Conservation (phyloP, 2,888 invertebrate genomes). For the Habroteleia sp. region DNA sequence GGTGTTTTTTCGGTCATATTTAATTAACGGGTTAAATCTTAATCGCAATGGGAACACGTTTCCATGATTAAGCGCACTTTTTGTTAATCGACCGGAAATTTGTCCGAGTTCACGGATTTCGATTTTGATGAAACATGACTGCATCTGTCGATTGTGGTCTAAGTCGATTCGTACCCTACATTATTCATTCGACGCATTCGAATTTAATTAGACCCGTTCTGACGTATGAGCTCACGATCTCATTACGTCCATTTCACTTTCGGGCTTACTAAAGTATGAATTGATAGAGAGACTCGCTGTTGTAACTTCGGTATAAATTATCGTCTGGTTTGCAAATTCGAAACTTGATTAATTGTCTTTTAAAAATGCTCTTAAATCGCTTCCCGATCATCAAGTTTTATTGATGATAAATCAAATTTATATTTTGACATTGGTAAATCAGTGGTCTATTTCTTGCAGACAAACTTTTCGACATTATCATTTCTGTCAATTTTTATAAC, state of each 20-base stretch:
- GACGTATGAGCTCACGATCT: conserved; percentile 43
- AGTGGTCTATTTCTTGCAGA: too few relatives aligned
- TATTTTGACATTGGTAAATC: too few relatives aligned
- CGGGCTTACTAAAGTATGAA: conserved; percentile 25
- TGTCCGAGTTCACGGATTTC: neutral
- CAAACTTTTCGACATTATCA: too few relatives aligned
- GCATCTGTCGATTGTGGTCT: conserved; percentile 31
- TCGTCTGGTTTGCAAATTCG: neutral
- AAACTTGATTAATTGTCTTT: conserved; percentile 2
- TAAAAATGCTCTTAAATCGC: conserved; percentile 4
- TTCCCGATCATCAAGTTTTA: too few relatives aligned
- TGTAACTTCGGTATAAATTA: conserved; percentile 27
- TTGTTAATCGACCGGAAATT: conserved; percentile 6
- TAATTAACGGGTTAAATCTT: neutral
- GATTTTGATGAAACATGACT: conserved; percentile 35
- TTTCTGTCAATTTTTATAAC: too few relatives aligned
- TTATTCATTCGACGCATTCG: conserved; percentile 33
- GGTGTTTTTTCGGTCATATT: too few relatives aligned
- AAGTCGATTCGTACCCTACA: conserved; percentile 22
- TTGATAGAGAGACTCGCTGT: conserved; percentile 20
- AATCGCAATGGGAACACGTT: neutral
- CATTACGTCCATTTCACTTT: conserved; percentile 41
- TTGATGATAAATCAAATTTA: too few relatives aligned
- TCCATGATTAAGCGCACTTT: neutral
- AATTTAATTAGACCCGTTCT: conserved; percentile 39